phyloP scores from a whole-genome alignment of 1,140 invertebrate genomes.

The Orius insidiosus region DNA sequence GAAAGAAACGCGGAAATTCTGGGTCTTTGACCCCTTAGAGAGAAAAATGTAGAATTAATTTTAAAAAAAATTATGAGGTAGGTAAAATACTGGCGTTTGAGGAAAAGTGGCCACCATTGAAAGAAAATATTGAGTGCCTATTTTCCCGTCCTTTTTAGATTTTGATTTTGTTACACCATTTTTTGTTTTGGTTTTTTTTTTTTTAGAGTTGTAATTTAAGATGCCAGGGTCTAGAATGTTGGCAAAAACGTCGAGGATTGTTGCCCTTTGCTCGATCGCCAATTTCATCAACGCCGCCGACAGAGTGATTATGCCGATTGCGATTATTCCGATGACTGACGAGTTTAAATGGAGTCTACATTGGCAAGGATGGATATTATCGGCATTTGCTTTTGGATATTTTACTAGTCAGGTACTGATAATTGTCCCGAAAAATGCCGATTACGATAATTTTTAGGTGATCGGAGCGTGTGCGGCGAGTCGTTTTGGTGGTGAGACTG shows the following conservation, averaged over 20 bases:
- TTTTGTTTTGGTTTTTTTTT: neutral
- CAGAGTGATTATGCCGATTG: constrained; percentile 63
- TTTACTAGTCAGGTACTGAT: constrained; percentile 54
- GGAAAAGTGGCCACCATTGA: too few relatives aligned
- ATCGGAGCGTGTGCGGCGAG: constrained; percentile 52
- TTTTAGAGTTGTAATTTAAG: neutral
- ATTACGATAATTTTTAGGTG: too few relatives aligned
- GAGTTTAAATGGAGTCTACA: constrained; percentile 55
- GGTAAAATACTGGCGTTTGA: too few relatives aligned
- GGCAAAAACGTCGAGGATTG: constrained; percentile 37
- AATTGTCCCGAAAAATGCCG: neutral
- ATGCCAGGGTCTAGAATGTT: constrained; percentile 25
- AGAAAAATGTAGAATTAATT: neutral
- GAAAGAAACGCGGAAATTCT: neutral
- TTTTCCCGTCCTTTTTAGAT: too few relatives aligned
- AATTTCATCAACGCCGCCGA: constrained; percentile 71
- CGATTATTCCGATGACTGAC: constrained; percentile 58
- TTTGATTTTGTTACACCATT: neutral
- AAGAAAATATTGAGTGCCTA: too few relatives aligned
- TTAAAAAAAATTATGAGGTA: too few relatives aligned
- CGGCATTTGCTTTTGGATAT: constrained; percentile 62
- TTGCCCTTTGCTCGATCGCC: constrained; percentile 51
- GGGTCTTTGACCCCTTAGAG: neutral
- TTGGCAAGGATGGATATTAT: constrained; percentile 61
- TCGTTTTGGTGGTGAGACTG: constrained; percentile 51